Evolutionary conservation across 2,797 vertebrate genomes (phyloP).

Genomic region (Gymnoscopelus microlampas): DNA sequence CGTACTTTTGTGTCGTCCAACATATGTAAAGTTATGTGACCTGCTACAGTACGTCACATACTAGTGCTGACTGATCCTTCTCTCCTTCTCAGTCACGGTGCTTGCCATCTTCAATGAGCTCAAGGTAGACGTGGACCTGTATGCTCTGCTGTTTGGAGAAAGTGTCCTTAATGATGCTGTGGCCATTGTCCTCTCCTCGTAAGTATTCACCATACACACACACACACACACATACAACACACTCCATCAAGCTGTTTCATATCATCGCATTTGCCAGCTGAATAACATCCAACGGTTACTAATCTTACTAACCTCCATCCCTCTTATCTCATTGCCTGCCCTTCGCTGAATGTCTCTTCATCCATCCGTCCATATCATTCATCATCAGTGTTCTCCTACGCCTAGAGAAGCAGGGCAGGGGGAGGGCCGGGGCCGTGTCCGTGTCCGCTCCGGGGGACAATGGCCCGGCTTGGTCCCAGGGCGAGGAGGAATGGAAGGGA

Average conservation of each 20-base stretch:
- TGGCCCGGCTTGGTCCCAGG: slow-evolving; percentile 39
- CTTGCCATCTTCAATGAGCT: slow-evolving; percentile 98
- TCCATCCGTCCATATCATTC: slow-evolving; percentile 58
- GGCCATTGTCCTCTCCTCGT: slow-evolving; percentile 98
- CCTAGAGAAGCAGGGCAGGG: slow-evolving; percentile 72
- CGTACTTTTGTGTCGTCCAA: neutral
- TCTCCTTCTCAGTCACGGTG: slow-evolving; percentile 89
- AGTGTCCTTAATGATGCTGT: slow-evolving; percentile 98
- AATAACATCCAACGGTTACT: slow-evolving; percentile 15
- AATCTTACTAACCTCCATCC: slow-evolving; percentile 66
- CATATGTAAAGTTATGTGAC: slow-evolving; percentile 3
- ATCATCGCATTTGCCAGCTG: too few species aligned
- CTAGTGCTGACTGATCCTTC: neutral
- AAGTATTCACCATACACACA: slow-evolving; percentile 68
- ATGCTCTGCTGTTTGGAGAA: slow-evolving; percentile 96
- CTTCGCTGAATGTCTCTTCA: slow-evolving; percentile 27
- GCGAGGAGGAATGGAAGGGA: slow-evolving; percentile 50
- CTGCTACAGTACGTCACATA: neutral
- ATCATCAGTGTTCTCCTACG: slow-evolving; percentile 75
- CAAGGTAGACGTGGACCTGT: slow-evolving; percentile 96
- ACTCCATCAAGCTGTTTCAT: neutral
- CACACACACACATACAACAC: neutral
- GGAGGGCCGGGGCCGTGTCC: slow-evolving; percentile 37
- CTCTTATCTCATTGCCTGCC: slow-evolving; percentile 76
- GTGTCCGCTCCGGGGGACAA: slow-evolving; percentile 33